Conservation (phyloP, 2,797 vertebrate genomes). For the Pseudopleuronectes americanus region DNA sequence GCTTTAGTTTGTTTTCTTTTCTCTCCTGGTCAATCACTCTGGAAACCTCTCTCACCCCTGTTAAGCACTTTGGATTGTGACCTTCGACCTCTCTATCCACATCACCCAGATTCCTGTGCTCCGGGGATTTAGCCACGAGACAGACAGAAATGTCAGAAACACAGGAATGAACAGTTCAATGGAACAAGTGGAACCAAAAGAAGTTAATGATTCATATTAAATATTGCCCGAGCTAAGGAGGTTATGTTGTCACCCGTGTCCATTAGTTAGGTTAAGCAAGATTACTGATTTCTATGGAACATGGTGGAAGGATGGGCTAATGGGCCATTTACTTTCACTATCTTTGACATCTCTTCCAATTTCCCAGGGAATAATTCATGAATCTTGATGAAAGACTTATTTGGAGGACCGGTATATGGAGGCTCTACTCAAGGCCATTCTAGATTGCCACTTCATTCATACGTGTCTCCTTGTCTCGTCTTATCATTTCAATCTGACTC, state of each 20-base stretch:
- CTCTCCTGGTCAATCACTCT: conserved; percentile 56
- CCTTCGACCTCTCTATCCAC: conserved; percentile 57
- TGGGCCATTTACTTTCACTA: too few species aligned
- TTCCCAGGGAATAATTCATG: too few species aligned
- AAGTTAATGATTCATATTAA: conserved; percentile 17
- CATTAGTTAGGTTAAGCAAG: too few species aligned
- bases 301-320: too few species aligned
- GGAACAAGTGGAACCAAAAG: conserved; percentile 8
- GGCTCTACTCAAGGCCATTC: too few species aligned
- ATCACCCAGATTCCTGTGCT: conserved; percentile 44
- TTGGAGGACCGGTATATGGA: too few species aligned
- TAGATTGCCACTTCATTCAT: conserved; percentile 16
- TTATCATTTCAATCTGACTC: conserved; percentile 20
- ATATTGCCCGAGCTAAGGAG: background rate
- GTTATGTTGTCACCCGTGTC: too few species aligned
- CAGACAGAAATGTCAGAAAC: conserved; percentile 17
- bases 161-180: background rate
- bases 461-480: conserved; percentile 8
- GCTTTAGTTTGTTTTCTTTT: conserved; percentile 59
- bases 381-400: too few species aligned
- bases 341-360: too few species aligned
- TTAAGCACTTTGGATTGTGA: conserved; percentile 64
- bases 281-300: too few species aligned
- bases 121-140: conserved; percentile 8
- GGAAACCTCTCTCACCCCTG: conserved; percentile 56